Evolutionary conservation across 2,113 vertebrate genomes (phyloP).

Genomic region (Cephalophus harveyi): DNA sequence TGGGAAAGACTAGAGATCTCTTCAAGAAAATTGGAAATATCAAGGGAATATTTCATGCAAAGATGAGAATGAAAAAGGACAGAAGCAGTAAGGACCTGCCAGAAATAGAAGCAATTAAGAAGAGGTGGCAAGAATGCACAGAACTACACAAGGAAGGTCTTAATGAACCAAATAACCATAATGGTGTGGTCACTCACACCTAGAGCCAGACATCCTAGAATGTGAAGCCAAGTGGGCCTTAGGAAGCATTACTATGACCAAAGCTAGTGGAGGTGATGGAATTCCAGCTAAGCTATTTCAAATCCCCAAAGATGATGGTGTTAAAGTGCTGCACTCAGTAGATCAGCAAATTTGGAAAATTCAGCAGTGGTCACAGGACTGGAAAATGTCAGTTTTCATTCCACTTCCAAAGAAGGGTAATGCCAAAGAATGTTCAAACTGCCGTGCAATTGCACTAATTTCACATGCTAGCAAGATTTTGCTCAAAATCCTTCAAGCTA

Average conservation of each 20-base stretch:
- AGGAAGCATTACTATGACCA: background rate
- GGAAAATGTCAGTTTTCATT: background rate
- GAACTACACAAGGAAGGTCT: background rate
- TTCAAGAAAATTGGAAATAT: background rate
- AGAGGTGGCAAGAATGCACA: background rate
- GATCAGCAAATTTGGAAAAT: background rate
- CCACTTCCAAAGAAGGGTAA: background rate
- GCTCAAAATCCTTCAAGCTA: background rate
- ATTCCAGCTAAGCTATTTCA: background rate
- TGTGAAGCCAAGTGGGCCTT: background rate
- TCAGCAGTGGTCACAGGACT: background rate
- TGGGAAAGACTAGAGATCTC: background rate
- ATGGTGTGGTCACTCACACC: background rate
- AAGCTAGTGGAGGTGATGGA: background rate
- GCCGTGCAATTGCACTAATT: background rate
- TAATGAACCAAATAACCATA: background rate
- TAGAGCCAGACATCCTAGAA: background rate
- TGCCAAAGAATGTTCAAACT: background rate
- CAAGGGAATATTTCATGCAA: background rate
- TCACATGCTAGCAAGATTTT: background rate
- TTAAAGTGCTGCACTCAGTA: background rate
- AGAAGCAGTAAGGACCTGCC: background rate
- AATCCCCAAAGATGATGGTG: background rate
- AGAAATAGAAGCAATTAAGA: background rate
- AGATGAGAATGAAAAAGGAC: background rate